A percentile compares a stretch with the other conserved stretches of the same genome.
phyloP scores from a whole-genome alignment of 1,140 invertebrate species.

The Grapholita molesta region DNA sequence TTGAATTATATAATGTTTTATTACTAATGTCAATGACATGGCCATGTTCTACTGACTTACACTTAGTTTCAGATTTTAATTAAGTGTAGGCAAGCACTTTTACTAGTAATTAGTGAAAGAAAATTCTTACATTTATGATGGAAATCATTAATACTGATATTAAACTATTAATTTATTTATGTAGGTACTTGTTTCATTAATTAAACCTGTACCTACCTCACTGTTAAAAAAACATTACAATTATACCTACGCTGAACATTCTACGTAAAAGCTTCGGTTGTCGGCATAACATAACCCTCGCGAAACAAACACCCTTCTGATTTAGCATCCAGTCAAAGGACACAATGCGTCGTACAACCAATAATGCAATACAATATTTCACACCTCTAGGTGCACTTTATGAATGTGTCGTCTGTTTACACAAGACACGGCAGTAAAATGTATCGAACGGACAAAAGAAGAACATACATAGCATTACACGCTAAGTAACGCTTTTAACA shows the following conservation, averaged over 20 bases:
- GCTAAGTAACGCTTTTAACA: conserved; percentile 62
- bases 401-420: conserved; percentile 63
- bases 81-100: background rate
- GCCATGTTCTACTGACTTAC: conserved; percentile 36
- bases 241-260: too few species aligned
- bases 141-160: background rate
- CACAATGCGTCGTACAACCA: conserved; percentile 61
- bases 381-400: conserved; percentile 54
- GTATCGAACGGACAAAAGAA: conserved; percentile 67
- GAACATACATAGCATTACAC: conserved; percentile 58
- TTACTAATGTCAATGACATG: conserved; percentile 56
- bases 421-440: conserved; percentile 72
- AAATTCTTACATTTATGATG: background rate
- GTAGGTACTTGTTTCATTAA: too few species aligned
- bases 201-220: too few species aligned
- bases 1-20: conserved; percentile 63
- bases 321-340: conserved; percentile 36
- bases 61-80: conserved; percentile 15
- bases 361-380: conserved; percentile 74
- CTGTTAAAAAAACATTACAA: too few species aligned
- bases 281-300: conserved; percentile 19
- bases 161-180: too few species aligned
- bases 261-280: background rate
- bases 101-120: background rate
- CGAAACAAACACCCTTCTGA: conserved; percentile 33